A percentile compares a stretch with the other conserved stretches of the same genome.
phyloP scores from a whole-genome alignment of 2,888 invertebrate species.

The Drosophila birchii region DNA sequence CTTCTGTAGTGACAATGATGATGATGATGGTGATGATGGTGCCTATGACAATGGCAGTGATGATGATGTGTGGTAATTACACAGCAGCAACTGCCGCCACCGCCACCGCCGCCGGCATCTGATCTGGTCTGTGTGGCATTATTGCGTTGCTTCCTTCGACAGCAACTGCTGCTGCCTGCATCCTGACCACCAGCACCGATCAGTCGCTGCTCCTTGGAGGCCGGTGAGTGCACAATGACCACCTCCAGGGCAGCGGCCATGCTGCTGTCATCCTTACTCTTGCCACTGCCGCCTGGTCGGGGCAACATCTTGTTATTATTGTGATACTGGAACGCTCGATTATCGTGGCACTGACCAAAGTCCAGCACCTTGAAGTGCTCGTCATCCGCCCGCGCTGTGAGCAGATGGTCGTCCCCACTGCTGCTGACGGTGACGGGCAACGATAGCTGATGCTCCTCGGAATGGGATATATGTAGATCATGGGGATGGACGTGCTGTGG shows the following conservation, averaged over 20 bases:
- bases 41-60: constrained; percentile 42
- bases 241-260: constrained; percentile 64
- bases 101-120: constrained; percentile 35
- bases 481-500: constrained; percentile 62
- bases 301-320: constrained; percentile 73
- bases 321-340: constrained; percentile 83
- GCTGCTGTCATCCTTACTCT: constrained; percentile 53
- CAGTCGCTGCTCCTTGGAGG: constrained; percentile 22
- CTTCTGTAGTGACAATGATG: constrained; percentile 51
- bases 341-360: constrained; percentile 81
- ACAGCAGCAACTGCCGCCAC: constrained; percentile 55
- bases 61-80: constrained; percentile 61
- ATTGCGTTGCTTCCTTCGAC: constrained; percentile 78
- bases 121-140: constrained; percentile 82
- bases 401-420: constrained; percentile 82
- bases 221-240: constrained; percentile 75
- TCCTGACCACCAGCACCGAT: constrained; percentile 31
- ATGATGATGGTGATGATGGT: constrained; percentile 61
- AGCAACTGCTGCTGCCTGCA: constrained; percentile 47
- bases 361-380: constrained; percentile 71
- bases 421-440: constrained; percentile 79
- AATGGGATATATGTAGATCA: constrained; percentile 69
- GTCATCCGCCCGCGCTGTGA: constrained; percentile 81
- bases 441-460: constrained; percentile 79
- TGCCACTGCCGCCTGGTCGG: constrained; percentile 67